Evolutionary conservation across 2,888 invertebrate species (phyloP).

Genomic region (Drosophila emarginata): DNA sequence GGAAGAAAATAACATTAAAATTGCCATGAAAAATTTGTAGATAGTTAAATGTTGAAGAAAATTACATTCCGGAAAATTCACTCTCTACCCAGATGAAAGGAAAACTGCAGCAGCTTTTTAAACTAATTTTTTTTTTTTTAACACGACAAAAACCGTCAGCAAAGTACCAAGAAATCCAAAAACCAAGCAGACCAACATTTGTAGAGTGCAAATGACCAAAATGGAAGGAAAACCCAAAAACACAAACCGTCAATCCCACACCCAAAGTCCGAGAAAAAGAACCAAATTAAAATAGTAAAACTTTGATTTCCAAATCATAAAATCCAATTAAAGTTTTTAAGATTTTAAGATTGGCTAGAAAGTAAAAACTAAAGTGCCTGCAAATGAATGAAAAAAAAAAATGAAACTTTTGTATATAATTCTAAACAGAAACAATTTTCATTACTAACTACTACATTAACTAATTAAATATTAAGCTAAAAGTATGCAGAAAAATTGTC

Average conservation of each 20-base stretch:
- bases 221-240: background rate
- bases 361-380: background rate
- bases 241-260: background rate
- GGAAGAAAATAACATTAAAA: slow-evolving; percentile 33
- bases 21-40: slow-evolving; percentile 14
- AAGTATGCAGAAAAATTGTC: background rate
- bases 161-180: background rate
- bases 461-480: background rate
- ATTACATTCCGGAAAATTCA: slow-evolving; percentile 11
- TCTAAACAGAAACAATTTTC: background rate
- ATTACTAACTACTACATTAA: background rate
- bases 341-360: background rate
- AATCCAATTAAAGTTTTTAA: slow-evolving; percentile 1
- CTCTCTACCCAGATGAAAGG: background rate
- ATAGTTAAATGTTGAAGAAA: slow-evolving; percentile 17
- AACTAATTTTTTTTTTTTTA: background rate
- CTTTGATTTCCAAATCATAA: slow-evolving; percentile 4
- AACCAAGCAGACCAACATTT: background rate
- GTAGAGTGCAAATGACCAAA: slow-evolving; percentile 2
- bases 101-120: background rate
- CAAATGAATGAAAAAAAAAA: background rate
- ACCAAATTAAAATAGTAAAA: background rate
- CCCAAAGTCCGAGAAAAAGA: background rate
- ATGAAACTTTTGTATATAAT: background rate
- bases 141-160: background rate